These are phyloP conservation scores for Coccyzus lansbergi DNA, from an alignment of 2,797 vertebrate species.

Conservation along the genomic window DNA sequence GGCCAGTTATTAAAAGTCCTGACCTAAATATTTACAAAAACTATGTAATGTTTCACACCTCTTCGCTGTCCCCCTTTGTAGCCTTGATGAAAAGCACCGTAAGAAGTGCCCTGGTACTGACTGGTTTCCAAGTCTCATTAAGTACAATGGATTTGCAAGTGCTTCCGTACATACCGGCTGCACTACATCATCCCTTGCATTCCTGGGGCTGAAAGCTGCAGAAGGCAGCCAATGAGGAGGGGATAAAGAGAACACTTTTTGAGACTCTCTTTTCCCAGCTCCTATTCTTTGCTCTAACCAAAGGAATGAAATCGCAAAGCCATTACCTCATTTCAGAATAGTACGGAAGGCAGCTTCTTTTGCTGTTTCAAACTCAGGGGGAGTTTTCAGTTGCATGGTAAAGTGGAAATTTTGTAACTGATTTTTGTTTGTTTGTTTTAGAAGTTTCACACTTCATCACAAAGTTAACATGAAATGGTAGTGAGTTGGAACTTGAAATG, in stretches of 20 bases:
- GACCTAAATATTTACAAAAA: conserved; percentile 60
- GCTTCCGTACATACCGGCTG: conserved; percentile 47
- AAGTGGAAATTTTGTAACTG: neutral
- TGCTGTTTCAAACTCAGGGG: neutral
- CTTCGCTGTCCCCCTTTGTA: conserved; percentile 27
- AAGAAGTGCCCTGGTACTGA: conserved; percentile 37
- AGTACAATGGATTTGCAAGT: conserved; percentile 56
- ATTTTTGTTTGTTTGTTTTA: conserved; percentile 43
- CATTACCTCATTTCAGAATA: conserved; percentile 54
- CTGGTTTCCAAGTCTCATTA: conserved; percentile 68
- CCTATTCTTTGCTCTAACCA: conserved; percentile 40
- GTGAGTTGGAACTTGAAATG: conserved; percentile 49
- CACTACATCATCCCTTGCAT: conserved; percentile 62
- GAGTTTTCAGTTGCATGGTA: neutral
- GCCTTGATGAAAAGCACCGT: conserved; percentile 31
- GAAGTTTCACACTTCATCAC: conserved; percentile 3
- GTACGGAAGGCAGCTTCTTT: neutral
- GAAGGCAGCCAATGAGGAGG: conserved; percentile 30
- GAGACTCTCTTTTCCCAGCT: conserved; percentile 50
- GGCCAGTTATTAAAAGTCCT: conserved; percentile 21
- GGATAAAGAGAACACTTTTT: conserved; percentile 42
- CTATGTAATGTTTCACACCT: conserved; percentile 38
- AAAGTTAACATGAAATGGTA: conserved; percentile 34
- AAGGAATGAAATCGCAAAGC: conserved; percentile 53
- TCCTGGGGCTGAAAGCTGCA: conserved; percentile 63